Evolutionary conservation across 1,140 invertebrate species (phyloP).

Genomic region (Nasonia longicornis): DNA sequence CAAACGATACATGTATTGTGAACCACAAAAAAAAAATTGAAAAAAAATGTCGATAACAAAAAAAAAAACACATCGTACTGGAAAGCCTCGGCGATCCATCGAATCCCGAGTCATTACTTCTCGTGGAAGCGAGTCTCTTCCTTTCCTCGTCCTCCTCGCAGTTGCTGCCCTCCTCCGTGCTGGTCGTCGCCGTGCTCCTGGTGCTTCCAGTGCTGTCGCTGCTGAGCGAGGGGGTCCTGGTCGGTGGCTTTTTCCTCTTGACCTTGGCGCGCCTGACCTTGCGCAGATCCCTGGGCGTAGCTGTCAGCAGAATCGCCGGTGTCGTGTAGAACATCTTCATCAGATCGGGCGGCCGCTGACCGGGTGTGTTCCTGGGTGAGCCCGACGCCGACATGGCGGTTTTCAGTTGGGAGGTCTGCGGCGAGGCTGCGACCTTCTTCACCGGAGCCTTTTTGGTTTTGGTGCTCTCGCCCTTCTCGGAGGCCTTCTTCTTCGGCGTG

Average conservation of each 20-base stretch:
- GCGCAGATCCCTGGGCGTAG: slow-evolving; percentile 63
- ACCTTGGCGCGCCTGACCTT: slow-evolving; percentile 64
- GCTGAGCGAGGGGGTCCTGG: slow-evolving; percentile 60
- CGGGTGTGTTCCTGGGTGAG: slow-evolving; percentile 50
- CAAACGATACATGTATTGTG: neutral
- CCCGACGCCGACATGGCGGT: slow-evolving; percentile 33
- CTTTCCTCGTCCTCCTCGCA: slow-evolving; percentile 62
- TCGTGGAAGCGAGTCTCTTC: slow-evolving; percentile 64
- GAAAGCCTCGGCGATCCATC: slow-evolving; percentile 67
- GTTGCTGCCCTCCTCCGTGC: slow-evolving; percentile 59
- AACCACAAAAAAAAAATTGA: neutral
- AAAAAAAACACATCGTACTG: slow-evolving; percentile 54
- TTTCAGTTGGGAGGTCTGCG: slow-evolving; percentile 41
- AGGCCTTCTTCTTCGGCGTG: slow-evolving; percentile 52
- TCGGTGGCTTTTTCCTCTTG: slow-evolving; percentile 61
- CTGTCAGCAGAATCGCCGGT: slow-evolving; percentile 62
- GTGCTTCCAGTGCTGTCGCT: slow-evolving; percentile 67
- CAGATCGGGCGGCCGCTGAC: slow-evolving; percentile 61
- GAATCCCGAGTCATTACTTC: slow-evolving; percentile 68
- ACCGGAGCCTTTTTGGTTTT: slow-evolving; percentile 38
- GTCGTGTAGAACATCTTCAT: slow-evolving; percentile 67
- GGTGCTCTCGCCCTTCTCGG: slow-evolving; percentile 33
- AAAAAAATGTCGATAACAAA: slow-evolving; percentile 23
- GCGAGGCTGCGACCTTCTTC: slow-evolving; percentile 44
- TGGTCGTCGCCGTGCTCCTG: slow-evolving; percentile 59